Percentiles rank a stretch among this genome's conserved stretches.
phyloP scores from a whole-genome alignment of 2,888 invertebrate species.

The Erebia epiphron region DNA sequence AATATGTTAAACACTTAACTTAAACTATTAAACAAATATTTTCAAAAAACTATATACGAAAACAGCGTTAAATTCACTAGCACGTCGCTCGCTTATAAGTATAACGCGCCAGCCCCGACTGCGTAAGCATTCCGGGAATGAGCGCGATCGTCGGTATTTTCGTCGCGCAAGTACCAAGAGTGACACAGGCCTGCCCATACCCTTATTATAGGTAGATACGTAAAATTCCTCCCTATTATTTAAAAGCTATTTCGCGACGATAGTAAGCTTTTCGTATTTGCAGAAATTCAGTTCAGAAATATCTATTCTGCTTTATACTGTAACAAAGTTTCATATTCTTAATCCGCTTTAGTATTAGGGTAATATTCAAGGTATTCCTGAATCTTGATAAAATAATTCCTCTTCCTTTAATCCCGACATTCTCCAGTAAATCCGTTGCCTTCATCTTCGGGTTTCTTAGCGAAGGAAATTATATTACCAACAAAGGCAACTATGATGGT shows the following conservation, averaged over 20 bases:
- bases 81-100: too few relatives aligned
- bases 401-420: conserved; percentile 39
- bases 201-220: too few relatives aligned
- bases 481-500: conserved; percentile 28
- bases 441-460: conserved; percentile 34
- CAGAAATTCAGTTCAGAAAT: background rate
- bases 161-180: too few relatives aligned
- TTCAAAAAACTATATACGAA: too few relatives aligned
- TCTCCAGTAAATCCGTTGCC: conserved; percentile 40
- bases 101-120: too few relatives aligned
- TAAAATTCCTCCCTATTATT: background rate
- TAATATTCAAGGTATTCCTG: conserved; percentile 31
- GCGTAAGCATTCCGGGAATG: too few relatives aligned
- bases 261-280: conserved; percentile 3
- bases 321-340: conserved; percentile 22
- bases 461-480: conserved; percentile 39
- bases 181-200: too few relatives aligned
- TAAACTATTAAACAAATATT: too few relatives aligned
- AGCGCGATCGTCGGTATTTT: too few relatives aligned
- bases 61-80: too few relatives aligned
- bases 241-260: background rate
- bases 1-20: too few relatives aligned
- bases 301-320: background rate
- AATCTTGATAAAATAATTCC: conserved; percentile 39
- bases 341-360: conserved; percentile 17